Evolutionary conservation across 2,888 invertebrate species (phyloP).

Genomic region (Lithophane semibrunnea): DNA sequence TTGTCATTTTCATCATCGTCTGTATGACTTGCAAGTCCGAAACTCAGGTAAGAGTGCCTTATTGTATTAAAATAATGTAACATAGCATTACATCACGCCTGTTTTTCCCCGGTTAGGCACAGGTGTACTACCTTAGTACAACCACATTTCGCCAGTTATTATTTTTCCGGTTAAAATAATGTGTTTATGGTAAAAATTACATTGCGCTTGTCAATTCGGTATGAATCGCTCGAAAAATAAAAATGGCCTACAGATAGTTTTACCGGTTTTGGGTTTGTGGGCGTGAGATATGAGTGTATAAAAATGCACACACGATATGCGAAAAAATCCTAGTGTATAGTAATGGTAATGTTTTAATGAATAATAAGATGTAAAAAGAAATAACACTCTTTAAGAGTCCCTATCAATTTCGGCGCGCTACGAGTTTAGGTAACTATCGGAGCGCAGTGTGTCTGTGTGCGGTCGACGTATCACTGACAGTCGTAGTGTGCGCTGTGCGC

Average conservation of each 20-base stretch:
- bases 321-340: background rate
- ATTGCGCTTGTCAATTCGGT: background rate
- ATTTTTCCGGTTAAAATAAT: background rate
- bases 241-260: background rate
- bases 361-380: background rate
- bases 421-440: too few relatives aligned
- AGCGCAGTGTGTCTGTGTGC: too few relatives aligned
- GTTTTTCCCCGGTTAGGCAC: background rate
- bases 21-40: slow-evolving; percentile 93
- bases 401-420: too few relatives aligned
- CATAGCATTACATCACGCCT: background rate
- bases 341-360: background rate
- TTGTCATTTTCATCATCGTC: slow-evolving; percentile 91
- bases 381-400: too few relatives aligned
- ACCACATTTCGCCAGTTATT: background rate
- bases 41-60: slow-evolving; percentile 89
- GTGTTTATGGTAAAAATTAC: background rate
- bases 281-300: background rate
- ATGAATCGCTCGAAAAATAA: background rate
- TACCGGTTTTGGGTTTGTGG: background rate
- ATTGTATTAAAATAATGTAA: background rate
- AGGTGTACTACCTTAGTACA: background rate
- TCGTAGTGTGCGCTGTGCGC: too few relatives aligned
- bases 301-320: background rate
- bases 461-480: too few relatives aligned